Conservation (phyloP, 1,140 invertebrate genomes). For the Achatina immaculata region DNA sequence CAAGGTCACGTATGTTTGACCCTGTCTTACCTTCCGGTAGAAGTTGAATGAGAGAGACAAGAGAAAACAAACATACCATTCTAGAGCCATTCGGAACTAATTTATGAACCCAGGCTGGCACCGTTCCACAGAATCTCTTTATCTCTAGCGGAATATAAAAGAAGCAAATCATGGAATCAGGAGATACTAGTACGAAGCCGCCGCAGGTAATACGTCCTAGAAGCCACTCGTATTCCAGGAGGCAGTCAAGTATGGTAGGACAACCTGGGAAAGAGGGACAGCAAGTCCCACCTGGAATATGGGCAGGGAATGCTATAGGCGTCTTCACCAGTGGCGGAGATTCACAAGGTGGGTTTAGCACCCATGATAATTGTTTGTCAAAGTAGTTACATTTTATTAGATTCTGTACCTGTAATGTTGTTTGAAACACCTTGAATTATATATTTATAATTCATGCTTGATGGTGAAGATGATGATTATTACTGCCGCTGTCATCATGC, state of each 20-base stretch:
- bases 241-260: conserved; percentile 56
- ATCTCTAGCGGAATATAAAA: neutral
- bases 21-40: conserved; percentile 2
- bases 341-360: conserved; percentile 86
- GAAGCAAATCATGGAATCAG: conserved; percentile 8
- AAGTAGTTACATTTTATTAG: no score
- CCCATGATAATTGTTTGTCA: no score
- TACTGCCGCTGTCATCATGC: no score
- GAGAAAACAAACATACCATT: neutral
- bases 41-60: neutral
- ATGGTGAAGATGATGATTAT: no score
- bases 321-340: conserved; percentile 72
- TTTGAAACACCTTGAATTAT: no score
- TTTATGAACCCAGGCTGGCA: no score
- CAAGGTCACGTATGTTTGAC: conserved; percentile 10
- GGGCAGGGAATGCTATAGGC: conserved; percentile 75
- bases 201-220: neutral
- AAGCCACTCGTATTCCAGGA: conserved; percentile 39
- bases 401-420: no score
- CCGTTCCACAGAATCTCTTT: neutral
- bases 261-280: conserved; percentile 67
- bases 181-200: neutral
- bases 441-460: no score
- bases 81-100: no score
- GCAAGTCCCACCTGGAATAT: conserved; percentile 54